phyloP scores from a whole-genome alignment of 2,797 vertebrate species.

The Urosaurus nigricauda region DNA sequence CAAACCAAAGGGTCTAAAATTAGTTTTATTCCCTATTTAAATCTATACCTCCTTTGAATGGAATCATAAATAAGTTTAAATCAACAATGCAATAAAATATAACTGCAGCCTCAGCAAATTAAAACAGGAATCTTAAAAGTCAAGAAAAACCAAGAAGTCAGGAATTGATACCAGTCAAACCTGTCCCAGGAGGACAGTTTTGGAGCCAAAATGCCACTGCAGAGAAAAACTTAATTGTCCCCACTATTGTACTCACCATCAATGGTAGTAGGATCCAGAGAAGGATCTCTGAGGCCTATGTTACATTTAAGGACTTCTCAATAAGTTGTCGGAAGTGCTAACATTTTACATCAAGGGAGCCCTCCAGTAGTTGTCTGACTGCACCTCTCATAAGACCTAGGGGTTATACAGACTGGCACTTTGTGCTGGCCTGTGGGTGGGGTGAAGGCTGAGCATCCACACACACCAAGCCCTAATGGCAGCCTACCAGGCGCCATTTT shows the following conservation, averaged over 20 bases:
- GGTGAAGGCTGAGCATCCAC: no score
- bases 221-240: neutral
- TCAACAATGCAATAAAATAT: neutral
- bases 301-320: neutral
- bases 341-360: neutral
- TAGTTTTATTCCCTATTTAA: neutral
- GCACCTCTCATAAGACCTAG: no score
- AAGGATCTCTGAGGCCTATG: neutral
- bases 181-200: neutral
- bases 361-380: neutral
- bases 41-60: neutral
- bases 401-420: no score
- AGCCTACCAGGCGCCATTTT: no score
- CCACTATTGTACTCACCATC: no score
- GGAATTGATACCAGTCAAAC: no score
- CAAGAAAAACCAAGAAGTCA: neutral
- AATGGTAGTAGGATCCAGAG: neutral
- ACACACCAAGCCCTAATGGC: no score
- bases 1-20: neutral
- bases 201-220: neutral
- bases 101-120: neutral
- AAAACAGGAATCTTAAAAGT: neutral
- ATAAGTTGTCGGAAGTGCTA: neutral
- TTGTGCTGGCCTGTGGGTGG: no score
- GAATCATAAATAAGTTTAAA: neutral